phyloP scores from a whole-genome alignment of 1,140 invertebrate species.

The Lepidotrigona ventralis region DNA sequence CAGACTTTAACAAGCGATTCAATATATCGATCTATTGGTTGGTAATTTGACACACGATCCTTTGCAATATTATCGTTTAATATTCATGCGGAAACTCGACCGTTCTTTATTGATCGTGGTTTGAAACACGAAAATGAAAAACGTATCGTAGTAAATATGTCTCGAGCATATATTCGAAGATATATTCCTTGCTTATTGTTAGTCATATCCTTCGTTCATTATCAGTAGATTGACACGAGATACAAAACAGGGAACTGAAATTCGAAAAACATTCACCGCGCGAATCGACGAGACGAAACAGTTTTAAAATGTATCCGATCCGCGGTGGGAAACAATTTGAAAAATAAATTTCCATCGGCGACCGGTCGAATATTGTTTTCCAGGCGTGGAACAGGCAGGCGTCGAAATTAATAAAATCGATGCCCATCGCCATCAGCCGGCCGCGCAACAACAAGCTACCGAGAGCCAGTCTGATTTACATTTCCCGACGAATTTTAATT shows the following conservation, averaged over 20 bases:
- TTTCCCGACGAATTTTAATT: conserved; percentile 46
- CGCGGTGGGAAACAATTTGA: background rate
- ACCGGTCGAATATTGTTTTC: background rate
- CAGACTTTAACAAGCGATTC: background rate
- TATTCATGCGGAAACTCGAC: background rate
- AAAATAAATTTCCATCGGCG: conserved; percentile 8
- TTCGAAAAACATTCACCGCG: too few relatives aligned
- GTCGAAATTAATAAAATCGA: conserved; percentile 45
- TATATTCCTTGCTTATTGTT: background rate
- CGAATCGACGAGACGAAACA: background rate
- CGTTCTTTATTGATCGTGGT: background rate
- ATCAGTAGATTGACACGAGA: too few relatives aligned
- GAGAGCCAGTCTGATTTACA: conserved; percentile 32
- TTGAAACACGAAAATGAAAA: background rate
- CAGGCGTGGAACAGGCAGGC: background rate
- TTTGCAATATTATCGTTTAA: background rate
- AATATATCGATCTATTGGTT: background rate
- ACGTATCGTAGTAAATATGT: too few relatives aligned
- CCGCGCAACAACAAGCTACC: conserved; percentile 17
- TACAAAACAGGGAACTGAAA: too few relatives aligned
- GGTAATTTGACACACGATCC: background rate
- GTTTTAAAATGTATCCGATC: background rate
- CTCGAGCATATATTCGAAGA: too few relatives aligned
- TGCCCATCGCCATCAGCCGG: conserved; percentile 17
- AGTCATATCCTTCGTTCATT: background rate